Percentiles rank a stretch among this genome's conserved stretches.
These are phyloP conservation scores for Chironomus striatipennis DNA, from an alignment of 1,140 invertebrate species.

Conservation along the genomic window DNA sequence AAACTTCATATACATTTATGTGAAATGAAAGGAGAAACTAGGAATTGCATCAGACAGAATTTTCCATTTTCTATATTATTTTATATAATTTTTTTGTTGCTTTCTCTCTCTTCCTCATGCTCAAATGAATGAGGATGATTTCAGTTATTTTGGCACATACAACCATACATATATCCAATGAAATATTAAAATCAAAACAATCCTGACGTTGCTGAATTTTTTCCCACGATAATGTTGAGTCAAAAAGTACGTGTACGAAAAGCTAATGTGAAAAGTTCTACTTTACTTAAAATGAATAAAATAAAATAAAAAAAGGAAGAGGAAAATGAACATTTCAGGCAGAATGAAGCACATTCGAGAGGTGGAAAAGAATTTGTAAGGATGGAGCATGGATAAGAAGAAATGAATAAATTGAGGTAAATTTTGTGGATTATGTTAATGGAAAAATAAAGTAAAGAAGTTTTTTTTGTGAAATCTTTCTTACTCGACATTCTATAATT, in stretches of 20 bases:
- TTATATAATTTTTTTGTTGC: not conserved
- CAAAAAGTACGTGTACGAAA: conserved; percentile 1
- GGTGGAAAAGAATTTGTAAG: too few species aligned
- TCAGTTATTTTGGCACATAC: not conserved
- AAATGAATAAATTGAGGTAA: not conserved
- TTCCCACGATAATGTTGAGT: conserved; percentile 11
- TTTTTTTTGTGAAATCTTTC: not conserved
- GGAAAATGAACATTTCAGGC: not conserved
- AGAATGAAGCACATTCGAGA: not conserved
- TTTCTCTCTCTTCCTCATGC: not conserved
- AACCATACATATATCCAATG: not conserved
- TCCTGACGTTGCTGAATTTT: not conserved
- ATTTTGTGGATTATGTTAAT: not conserved
- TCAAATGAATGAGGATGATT: not conserved
- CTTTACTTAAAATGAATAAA: not conserved
- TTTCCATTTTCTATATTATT: conserved; percentile 4
- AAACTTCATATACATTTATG: too few species aligned
- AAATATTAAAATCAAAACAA: too few species aligned
- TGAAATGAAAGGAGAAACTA: too few species aligned
- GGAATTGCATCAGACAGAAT: conserved; percentile 6
- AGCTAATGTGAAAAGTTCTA: conserved; percentile 13
- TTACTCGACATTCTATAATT: too few species aligned
- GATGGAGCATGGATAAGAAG: too few species aligned
- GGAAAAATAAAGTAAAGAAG: not conserved
- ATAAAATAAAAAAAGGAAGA: not conserved